Percentiles rank a stretch among this genome's conserved stretches.
These are phyloP conservation scores for Cephus pulcher DNA, from an alignment of 2,888 invertebrate genomes.

Conservation along the genomic window DNA sequence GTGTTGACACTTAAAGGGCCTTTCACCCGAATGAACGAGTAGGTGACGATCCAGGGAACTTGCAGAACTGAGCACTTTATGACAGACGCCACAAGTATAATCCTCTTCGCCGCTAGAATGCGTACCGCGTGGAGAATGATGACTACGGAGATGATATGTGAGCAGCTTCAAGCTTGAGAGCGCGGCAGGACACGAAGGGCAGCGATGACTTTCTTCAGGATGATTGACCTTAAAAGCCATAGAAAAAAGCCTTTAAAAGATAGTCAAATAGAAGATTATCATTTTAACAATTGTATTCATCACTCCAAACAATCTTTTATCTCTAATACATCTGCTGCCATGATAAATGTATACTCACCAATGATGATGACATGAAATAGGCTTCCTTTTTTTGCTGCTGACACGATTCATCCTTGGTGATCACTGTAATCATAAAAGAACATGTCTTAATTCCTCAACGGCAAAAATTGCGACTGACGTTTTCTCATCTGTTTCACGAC, in stretches of 20 bases:
- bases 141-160: conserved; percentile 53
- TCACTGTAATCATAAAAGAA: conserved; percentile 21
- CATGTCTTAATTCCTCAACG: not conserved
- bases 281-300: not conserved
- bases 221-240: conserved; percentile 15
- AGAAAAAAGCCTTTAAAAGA: not conserved
- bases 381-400: conserved; percentile 42
- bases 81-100: conserved; percentile 75
- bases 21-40: conserved; percentile 84
- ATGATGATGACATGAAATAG: conserved; percentile 52
- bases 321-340: not conserved
- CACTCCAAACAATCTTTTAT: too few relatives aligned
- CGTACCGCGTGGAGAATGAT: conserved; percentile 54
- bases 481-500: not conserved
- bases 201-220: conserved; percentile 43
- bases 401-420: conserved; percentile 41
- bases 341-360: conserved; percentile 38
- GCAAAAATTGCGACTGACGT: not conserved
- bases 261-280: not conserved
- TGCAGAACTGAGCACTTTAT: conserved; percentile 80
- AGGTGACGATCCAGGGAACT: conserved; percentile 85
- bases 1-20: conserved; percentile 82
- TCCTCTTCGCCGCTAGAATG: conserved; percentile 65
- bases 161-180: conserved; percentile 48
- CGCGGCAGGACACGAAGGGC: conserved; percentile 53